Evolutionary conservation across 2,888 invertebrate species (phyloP).

Genomic region (Hydropsyche betteni): DNA sequence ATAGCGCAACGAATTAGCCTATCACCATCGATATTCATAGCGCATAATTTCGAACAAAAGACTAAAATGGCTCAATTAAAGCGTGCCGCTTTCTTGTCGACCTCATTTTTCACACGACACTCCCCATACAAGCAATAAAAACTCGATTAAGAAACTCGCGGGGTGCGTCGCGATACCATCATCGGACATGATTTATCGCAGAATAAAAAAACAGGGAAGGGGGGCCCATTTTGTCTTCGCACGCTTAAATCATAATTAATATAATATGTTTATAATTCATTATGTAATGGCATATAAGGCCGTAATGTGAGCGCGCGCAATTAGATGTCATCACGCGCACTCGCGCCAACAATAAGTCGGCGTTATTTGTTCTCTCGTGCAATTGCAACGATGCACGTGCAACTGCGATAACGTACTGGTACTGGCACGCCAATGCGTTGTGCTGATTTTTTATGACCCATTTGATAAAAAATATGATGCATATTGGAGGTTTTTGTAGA

Average conservation of each 20-base stretch:
- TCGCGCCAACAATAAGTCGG: not conserved
- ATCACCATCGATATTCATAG: no score
- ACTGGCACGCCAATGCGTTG: no score
- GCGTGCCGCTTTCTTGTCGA: not conserved
- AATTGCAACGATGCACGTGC: no score
- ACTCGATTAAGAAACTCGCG: conserved; percentile 13
- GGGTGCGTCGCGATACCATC: conserved; percentile 4
- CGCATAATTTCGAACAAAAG: no score
- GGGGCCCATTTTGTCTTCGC: not conserved
- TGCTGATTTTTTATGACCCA: no score
- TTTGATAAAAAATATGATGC: no score
- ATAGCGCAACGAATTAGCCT: no score
- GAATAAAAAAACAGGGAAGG: not conserved
- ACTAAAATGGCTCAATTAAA: no score
- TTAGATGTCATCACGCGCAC: conserved; percentile 19
- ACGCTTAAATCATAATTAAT: not conserved
- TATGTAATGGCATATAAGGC: not conserved
- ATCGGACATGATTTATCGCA: not conserved
- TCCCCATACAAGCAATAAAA: conserved; percentile 9
- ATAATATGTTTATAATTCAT: conserved; percentile 3
- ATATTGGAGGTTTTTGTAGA: no score
- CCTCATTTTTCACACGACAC: conserved; percentile 19
- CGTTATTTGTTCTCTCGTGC: no score
- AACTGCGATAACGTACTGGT: no score
- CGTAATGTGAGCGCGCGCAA: conserved; percentile 3